Evolutionary conservation across 2,888 invertebrate genomes (phyloP).

Genomic region (Dysmachus trigonus): DNA sequence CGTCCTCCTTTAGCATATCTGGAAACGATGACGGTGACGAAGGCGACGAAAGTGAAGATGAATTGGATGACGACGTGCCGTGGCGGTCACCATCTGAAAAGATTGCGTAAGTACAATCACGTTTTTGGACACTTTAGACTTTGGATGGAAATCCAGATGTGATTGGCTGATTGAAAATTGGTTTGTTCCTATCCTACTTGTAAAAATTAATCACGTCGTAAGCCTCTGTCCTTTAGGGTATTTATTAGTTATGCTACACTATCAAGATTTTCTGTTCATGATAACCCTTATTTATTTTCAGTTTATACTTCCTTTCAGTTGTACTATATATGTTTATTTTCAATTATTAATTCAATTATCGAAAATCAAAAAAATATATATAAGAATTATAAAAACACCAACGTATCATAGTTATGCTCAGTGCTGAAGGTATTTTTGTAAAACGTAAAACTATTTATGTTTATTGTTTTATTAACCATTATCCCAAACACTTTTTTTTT

Average conservation of each 20-base stretch:
- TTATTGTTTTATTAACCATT: background rate
- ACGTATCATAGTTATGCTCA: background rate
- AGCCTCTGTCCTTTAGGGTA: background rate
- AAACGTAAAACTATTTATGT: background rate
- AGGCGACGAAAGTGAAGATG: slow-evolving; percentile 87
- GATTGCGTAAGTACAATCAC: slow-evolving; percentile 78
- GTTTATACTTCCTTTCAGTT: background rate
- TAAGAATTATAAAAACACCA: background rate
- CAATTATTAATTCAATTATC: background rate
- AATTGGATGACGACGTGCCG: slow-evolving; percentile 88
- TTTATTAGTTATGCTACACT: slow-evolving; percentile 3
- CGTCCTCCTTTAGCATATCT: slow-evolving; percentile 79
- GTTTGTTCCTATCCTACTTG: slow-evolving; percentile 10
- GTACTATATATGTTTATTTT: background rate
- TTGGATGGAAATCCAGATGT: slow-evolving; percentile 6
- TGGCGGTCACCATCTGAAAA: slow-evolving; percentile 92
- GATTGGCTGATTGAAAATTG: slow-evolving; percentile 31
- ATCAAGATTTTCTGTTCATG: background rate
- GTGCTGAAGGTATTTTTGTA: background rate
- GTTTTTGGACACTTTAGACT: background rate
- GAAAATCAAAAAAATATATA: background rate
- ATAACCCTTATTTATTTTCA: background rate
- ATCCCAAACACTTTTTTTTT: background rate
- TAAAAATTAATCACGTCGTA: background rate
- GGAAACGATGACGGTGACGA: slow-evolving; percentile 77